Evolutionary conservation across 1,140 invertebrate genomes (phyloP), one percentile per base, ranked within the genome.

Genomic region (Nebria ingens): DNA sequence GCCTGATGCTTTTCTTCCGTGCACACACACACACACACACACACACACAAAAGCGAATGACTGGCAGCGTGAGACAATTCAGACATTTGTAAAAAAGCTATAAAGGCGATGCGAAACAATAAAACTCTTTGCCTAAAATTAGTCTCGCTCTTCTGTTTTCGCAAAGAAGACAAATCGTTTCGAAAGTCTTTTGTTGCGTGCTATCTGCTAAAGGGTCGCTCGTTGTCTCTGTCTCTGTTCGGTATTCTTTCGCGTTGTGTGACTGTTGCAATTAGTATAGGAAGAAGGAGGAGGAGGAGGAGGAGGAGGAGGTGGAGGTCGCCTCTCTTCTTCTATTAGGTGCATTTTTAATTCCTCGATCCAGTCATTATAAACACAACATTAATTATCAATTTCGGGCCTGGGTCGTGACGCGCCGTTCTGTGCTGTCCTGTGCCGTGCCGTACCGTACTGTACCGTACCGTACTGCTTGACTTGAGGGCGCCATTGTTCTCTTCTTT

Each of bases 331-430:
- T 62, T 61, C 61, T 63, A 52, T n/a, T 65, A 67, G 65, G 65
- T 68, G 63, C 67, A 65, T 68, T 66, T 67, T 68, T 68, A 68
- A 68, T 68, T 68, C 64, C 67, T 61, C 64, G 64, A 68, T 68
- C 60, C 64, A 54, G 59, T 64, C 58, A 68, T 69, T 69, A 69
- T 68, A 67, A 69, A 68, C 68, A 69, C 66, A 67, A 68, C 66
- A 69, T 69, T 68, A 69, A 69, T 69, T 69, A 69, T 69, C 68
- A 69, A 69, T 69, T 69, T 64, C 56, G 57, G 17, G 6, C 6
- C 9, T 3, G 40, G 9, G 17, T 17, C 9, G 3, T 6, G 3
- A 45, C 6, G 17, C 40, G 17, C 40, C 3, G 6, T 3, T 45
- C 6, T 45, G 15, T 17, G 17, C 40, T 17, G 40, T 17, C 3